A percentile compares a stretch with the other conserved stretches of the same genome.
phyloP scores from a whole-genome alignment of 2,797 vertebrate species.

The Gadopsis bispinosus region DNA sequence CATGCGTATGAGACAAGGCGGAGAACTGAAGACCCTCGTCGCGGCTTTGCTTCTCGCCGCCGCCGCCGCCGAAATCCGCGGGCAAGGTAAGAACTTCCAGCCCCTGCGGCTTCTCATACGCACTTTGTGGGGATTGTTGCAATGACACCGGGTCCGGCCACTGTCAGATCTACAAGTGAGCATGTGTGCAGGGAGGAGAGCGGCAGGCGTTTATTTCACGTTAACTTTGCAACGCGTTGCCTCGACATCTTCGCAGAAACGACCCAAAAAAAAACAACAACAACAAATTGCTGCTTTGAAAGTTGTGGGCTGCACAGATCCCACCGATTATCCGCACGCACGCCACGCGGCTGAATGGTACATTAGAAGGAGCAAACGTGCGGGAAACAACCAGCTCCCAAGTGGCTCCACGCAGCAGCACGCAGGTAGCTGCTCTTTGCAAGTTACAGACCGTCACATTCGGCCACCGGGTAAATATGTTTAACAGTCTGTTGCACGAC shows the following conservation, averaged over 20 bases:
- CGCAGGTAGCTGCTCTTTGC: conserved; percentile 5
- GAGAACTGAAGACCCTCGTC: conserved; percentile 72
- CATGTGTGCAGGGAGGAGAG: background rate
- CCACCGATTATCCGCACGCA: background rate
- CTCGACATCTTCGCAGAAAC: background rate
- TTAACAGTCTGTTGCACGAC: conserved; percentile 49
- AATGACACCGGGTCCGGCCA: conserved; percentile 29
- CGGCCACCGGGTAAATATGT: conserved; percentile 26
- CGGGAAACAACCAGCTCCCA: background rate
- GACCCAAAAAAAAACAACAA: too few species aligned
- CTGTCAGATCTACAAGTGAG: conserved; percentile 72
- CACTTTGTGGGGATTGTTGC: conserved; percentile 53
- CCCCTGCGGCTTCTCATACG: background rate
- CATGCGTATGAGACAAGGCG: conserved; percentile 77
- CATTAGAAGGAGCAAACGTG: too few species aligned
- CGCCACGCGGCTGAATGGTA: background rate
- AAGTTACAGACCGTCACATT: conserved; percentile 44
- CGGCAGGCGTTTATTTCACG: background rate
- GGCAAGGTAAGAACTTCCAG: conserved; percentile 83
- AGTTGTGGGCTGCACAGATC: conserved; percentile 24
- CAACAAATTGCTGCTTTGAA: background rate
- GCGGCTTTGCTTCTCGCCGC: conserved; percentile 73
- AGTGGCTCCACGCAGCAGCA: background rate
- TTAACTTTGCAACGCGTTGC: conserved; percentile 1
- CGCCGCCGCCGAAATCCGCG: conserved; percentile 59